phyloP scores from a whole-genome alignment of 1,140 invertebrate genomes.

The Musca vetustissima region DNA sequence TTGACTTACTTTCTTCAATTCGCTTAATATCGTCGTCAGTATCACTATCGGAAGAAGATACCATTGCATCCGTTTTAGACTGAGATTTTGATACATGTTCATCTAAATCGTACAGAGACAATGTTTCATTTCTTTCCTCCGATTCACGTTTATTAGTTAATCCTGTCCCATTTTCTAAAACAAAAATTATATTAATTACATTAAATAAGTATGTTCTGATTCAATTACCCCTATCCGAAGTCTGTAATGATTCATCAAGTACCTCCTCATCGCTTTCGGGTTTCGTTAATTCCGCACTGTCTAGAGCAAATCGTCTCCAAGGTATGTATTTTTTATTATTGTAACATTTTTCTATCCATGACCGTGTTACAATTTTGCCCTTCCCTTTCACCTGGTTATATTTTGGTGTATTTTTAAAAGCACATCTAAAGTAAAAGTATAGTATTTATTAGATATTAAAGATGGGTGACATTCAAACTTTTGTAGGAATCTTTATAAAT shows the following conservation, averaged over 20 bases:
- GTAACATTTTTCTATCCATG: conserved; percentile 77
- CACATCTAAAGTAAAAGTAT: conserved; percentile 67
- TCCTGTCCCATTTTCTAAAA: too few species aligned
- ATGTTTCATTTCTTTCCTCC: not conserved
- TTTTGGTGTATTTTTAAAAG: conserved; percentile 87
- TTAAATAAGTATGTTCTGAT: too few species aligned
- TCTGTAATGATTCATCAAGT: conserved; percentile 43
- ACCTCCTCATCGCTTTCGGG: conserved; percentile 61
- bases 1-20: conserved; percentile 41
- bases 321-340: conserved; percentile 65
- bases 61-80: not conserved
- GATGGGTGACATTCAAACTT: too few species aligned
- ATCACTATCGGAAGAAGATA: conserved; percentile 48
- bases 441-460: too few species aligned
- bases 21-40: conserved; percentile 62
- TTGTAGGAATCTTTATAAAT: too few species aligned
- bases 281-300: conserved; percentile 55
- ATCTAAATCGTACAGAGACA: conserved; percentile 15
- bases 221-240: not conserved
- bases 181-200: too few species aligned
- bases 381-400: conserved; percentile 71
- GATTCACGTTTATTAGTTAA: not conserved
- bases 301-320: conserved; percentile 70
- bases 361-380: conserved; percentile 71
- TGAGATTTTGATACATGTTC: not conserved